These are phyloP conservation scores for Euplagia quadripunctaria DNA, from an alignment of 2,888 invertebrate species.

Conservation along the genomic window DNA sequence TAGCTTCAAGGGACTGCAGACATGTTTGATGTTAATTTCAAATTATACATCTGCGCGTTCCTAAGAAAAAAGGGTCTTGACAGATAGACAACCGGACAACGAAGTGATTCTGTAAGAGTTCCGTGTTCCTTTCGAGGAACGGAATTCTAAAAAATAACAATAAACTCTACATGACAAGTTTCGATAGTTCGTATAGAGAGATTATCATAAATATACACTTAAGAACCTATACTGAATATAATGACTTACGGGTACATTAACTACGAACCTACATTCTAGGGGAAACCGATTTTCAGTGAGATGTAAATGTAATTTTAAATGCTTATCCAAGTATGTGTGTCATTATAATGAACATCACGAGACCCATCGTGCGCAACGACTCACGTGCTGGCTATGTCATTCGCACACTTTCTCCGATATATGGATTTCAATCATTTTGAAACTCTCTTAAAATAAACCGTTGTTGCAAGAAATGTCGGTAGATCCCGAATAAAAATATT, in stretches of 20 bases:
- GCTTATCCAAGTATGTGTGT: conserved; percentile 52
- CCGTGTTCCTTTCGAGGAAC: too few species aligned
- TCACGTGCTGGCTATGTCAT: conserved; percentile 66
- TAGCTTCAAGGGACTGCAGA: too few species aligned
- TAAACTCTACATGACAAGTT: too few species aligned
- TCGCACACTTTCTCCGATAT: conserved; percentile 69
- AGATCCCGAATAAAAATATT: neutral
- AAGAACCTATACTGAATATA: neutral
- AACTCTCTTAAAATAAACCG: conserved; percentile 27
- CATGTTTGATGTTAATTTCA: too few species aligned
- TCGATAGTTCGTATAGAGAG: neutral
- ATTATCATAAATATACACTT: neutral
- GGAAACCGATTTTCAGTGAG: conserved; percentile 19
- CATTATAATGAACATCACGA: conserved; percentile 55
- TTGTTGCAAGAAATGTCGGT: neutral
- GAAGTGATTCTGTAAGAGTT: too few species aligned
- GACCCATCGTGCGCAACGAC: conserved; percentile 55
- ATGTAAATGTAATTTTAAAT: conserved; percentile 28
- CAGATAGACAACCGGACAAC: too few species aligned
- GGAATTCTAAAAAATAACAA: too few species aligned
- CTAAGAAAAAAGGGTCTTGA: too few species aligned
- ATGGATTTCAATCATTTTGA: conserved; percentile 51
- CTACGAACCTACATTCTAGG: neutral
- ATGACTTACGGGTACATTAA: conserved; percentile 9
- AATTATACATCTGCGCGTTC: too few species aligned